These are phyloP conservation scores for Laothoe populi DNA, from an alignment of 2,888 invertebrate genomes.

Conservation along the genomic window DNA sequence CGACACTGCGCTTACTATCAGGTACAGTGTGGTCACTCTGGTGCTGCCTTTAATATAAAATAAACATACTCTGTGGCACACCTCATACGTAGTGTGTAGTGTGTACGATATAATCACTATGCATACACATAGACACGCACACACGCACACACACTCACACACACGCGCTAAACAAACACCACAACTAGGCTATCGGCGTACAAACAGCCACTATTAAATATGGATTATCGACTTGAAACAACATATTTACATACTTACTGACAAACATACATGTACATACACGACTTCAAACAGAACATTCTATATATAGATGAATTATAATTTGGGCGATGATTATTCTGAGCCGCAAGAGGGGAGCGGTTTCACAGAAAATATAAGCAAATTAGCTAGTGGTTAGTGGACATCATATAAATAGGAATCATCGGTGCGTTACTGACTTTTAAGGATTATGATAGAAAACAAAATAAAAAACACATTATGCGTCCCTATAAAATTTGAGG, in stretches of 20 bases:
- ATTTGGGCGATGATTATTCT: too few relatives aligned
- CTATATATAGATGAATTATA: background rate
- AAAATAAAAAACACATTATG: too few relatives aligned
- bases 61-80: background rate
- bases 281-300: background rate
- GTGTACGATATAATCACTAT: background rate
- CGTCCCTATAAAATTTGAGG: too few relatives aligned
- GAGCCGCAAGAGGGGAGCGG: too few relatives aligned
- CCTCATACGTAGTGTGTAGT: background rate
- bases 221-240: constrained; percentile 21
- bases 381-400: too few relatives aligned
- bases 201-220: constrained; percentile 16
- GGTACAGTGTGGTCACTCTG: background rate
- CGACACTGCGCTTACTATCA: background rate
- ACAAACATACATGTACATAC: too few relatives aligned
- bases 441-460: too few relatives aligned
- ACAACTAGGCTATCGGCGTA: constrained; percentile 1
- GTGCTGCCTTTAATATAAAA: background rate
- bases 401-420: too few relatives aligned
- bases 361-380: too few relatives aligned
- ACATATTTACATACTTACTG: constrained; percentile 15
- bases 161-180: constrained; percentile 1
- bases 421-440: too few relatives aligned
- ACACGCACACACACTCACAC: background rate
- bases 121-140: background rate